These are phyloP conservation scores for Trichogramma evanescens DNA, from an alignment of 2,888 invertebrate species.

Conservation along the genomic window DNA sequence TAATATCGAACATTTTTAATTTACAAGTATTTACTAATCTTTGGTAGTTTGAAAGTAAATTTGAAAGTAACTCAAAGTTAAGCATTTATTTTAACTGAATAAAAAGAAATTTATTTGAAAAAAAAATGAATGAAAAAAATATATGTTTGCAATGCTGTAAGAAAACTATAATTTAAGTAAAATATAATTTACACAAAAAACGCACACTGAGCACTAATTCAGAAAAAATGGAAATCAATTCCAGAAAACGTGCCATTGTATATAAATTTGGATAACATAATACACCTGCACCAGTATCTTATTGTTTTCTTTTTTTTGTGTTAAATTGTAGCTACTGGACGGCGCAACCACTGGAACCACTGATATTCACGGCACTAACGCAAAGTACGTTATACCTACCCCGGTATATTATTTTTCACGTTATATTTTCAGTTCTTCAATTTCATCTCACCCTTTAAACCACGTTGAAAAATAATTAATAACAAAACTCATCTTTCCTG, in stretches of 20 bases:
- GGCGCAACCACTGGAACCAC: slow-evolving; percentile 53
- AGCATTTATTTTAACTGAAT: no score
- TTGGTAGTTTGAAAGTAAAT: no score
- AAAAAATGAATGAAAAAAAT: no score
- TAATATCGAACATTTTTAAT: no score
- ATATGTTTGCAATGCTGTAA: no score
- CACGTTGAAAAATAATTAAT: background rate
- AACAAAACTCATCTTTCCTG: slow-evolving; percentile 3
- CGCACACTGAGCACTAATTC: slow-evolving; percentile 16
- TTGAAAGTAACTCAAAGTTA: no score
- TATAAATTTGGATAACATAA: slow-evolving; percentile 23
- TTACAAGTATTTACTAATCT: no score
- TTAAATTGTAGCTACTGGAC: slow-evolving; percentile 62
- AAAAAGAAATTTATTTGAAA: no score
- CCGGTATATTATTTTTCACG: slow-evolving; percentile 4
- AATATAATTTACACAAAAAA: slow-evolving; percentile 10
- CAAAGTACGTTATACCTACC: slow-evolving; percentile 40
- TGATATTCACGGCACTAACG: slow-evolving; percentile 43
- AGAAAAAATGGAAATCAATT: slow-evolving; percentile 3
- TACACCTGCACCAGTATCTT: slow-evolving; percentile 46
- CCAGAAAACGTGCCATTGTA: slow-evolving; percentile 4
- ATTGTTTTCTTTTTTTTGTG: slow-evolving; percentile 55
- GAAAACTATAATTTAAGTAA: no score
- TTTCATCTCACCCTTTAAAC: no score
- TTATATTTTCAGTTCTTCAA: no score